Base-by-base conservation (phyloP, 2,888 invertebrate genomes). In the Plagodis pulveraria region DNA sequence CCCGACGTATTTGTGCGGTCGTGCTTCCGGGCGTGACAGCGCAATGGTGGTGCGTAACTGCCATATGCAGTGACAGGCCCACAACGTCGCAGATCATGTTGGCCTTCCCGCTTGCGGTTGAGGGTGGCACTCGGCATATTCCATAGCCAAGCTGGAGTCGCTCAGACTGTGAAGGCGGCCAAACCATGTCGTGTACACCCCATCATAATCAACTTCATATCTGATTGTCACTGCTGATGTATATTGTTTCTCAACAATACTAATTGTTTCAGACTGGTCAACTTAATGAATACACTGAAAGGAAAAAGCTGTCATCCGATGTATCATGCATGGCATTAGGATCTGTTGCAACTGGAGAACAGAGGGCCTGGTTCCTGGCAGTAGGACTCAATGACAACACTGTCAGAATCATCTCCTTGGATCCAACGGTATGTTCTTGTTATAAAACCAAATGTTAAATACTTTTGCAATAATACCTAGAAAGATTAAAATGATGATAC, bases 271-370 rank as follows among this genome's bases (percentile, higher is more conserved):
- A 99, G 98, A 98, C 98, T 70, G 99, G 99, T 0, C 98, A 99
- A 86, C 91, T 99, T 50, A 99, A 99, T 89, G 99, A 99, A 85
- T 99, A 99, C 84, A 99, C 98, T 7, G 99, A 99, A 82, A 94
- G 99, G 8, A 98, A 99, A 78, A 98, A 99, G 81, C 96, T 99
- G 96, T 97, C 98, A 6, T 96, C 97, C 0, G 99, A 99, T 86
- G 99, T 99, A 0, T 96, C 99, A 70, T 99, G 99, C 82, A 99
- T 99, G 99, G 99, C 98, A 0, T 89, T 99, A 62, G 99, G 98
- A 0, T 97, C 97, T 55, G 99, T 99, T 0, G 98, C 99, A 0
- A 94, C 96, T 1, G 99, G 99, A 6, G 99, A 99, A 85, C 98
- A 98, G 80, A 93, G 99, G 62, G 98, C 98, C 0, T 96, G 98